Percentiles rank a stretch among this genome's conserved stretches.
These are phyloP conservation scores for Sclerurus mexicanus DNA, from an alignment of 2,113 vertebrate species.

Conservation along the genomic window DNA sequence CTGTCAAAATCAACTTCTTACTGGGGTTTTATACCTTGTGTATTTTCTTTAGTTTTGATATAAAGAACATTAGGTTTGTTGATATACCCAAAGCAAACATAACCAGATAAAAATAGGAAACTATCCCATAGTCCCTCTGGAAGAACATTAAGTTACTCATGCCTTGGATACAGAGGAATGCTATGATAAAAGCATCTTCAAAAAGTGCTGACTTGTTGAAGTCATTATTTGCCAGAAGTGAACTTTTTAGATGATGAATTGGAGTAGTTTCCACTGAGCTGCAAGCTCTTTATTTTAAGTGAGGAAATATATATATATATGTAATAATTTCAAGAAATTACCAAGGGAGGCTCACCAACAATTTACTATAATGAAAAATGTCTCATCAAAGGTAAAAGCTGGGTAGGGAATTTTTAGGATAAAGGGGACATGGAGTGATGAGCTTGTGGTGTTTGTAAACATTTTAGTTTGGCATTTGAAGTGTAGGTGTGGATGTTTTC, in stretches of 20 bases:
- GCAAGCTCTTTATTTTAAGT: neutral
- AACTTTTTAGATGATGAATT: neutral
- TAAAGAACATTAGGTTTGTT: neutral
- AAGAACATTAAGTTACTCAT: neutral
- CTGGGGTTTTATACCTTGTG: neutral
- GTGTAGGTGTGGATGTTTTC: neutral
- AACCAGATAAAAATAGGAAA: neutral
- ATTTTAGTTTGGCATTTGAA: neutral
- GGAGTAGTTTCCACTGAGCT: neutral
- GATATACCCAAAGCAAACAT: neutral
- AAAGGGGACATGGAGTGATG: neutral
- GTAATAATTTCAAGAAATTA: neutral
- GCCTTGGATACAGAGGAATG: neutral
- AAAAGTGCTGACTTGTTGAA: neutral
- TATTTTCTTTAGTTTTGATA: neutral
- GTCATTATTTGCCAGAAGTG: neutral
- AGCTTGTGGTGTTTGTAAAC: neutral
- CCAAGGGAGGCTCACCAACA: neutral
- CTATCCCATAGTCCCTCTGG: neutral
- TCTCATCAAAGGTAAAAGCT: neutral
- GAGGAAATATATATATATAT: neutral
- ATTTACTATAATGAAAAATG: fast-evolving
- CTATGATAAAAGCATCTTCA: neutral
- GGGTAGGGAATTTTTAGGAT: neutral
- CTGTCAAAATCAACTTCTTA: neutral